Evolutionary conservation across 2,113 vertebrate species (phyloP).

Genomic region (Callionymus lyra): DNA sequence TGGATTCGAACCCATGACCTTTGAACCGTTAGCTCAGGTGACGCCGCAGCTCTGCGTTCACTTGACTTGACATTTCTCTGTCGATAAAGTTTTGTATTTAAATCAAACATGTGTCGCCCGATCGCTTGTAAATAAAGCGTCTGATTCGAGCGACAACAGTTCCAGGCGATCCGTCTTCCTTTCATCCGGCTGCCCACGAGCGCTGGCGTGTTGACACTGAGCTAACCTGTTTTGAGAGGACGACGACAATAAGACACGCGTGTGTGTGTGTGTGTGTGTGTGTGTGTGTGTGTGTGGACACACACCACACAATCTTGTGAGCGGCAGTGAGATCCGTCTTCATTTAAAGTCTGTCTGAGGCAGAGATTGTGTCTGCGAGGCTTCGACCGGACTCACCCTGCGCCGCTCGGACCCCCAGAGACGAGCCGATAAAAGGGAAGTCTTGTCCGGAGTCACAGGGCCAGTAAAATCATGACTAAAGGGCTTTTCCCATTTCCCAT

Average conservation of each 20-base stretch:
- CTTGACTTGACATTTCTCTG: too few relatives aligned
- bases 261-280: not conserved
- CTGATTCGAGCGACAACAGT: too few relatives aligned
- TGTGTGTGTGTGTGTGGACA: slow-evolving; percentile 2
- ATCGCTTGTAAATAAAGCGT: too few relatives aligned
- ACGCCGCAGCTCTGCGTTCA: too few relatives aligned
- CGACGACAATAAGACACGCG: slow-evolving; percentile 37
- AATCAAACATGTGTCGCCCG: too few relatives aligned
- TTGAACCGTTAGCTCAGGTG: too few relatives aligned
- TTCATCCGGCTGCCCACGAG: slow-evolving; percentile 16
- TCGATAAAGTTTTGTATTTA: too few relatives aligned
- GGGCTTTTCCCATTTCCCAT: slow-evolving; percentile 37
- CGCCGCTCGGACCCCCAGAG: slow-evolving; percentile 18
- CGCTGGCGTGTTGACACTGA: slow-evolving; percentile 18
- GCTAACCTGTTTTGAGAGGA: slow-evolving; percentile 40
- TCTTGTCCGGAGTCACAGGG: slow-evolving; percentile 25
- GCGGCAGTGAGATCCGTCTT: slow-evolving; percentile 43
- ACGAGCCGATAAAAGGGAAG: slow-evolving; percentile 42
- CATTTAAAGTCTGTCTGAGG: slow-evolving; percentile 50
- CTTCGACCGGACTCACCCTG: slow-evolving; percentile 20
- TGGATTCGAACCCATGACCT: too few relatives aligned
- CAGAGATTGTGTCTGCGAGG: slow-evolving; percentile 45
- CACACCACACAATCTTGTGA: slow-evolving; percentile 34
- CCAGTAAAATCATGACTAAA: slow-evolving; percentile 16
- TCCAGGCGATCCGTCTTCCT: not conserved